Evolutionary conservation across 2,888 invertebrate genomes (phyloP).

Genomic region (Ellobium chinense): DNA sequence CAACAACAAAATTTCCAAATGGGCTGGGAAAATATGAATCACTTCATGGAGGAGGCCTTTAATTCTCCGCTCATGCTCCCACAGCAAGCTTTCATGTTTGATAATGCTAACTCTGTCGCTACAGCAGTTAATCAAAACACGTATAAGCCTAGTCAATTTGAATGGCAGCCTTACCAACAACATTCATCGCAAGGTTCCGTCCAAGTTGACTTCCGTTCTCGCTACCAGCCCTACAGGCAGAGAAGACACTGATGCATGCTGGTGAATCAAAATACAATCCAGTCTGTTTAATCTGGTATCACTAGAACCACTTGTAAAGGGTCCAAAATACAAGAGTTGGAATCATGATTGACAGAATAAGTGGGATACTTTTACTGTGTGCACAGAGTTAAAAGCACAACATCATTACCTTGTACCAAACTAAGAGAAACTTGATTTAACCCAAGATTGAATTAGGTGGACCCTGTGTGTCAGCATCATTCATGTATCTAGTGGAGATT

Average conservation of each 20-base stretch:
- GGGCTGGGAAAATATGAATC: not conserved
- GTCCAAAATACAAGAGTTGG: no score
- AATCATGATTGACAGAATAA: no score
- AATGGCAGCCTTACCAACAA: slow-evolving; percentile 24
- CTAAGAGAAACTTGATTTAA: no score
- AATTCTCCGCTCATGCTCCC: not conserved
- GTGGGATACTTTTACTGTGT: no score
- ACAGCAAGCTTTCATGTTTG: not conserved
- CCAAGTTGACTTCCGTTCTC: not conserved
- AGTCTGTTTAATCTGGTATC: no score
- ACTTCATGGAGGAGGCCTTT: not conserved
- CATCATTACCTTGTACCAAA: no score
- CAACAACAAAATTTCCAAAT: not conserved
- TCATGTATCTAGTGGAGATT: no score
- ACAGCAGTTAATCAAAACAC: not conserved
- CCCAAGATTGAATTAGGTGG: no score
- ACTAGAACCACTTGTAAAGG: no score
- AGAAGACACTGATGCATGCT: not conserved
- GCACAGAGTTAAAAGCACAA: no score
- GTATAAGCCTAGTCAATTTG: not conserved
- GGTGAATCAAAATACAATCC: not conserved
- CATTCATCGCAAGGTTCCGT: not conserved
- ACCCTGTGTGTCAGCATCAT: no score
- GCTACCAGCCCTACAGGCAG: not conserved
- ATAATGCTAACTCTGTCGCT: not conserved